A percentile compares a stretch with the other conserved stretches of the same genome.
These are phyloP conservation scores for Pantherophis alleghaniensis DNA, from an alignment of 2,797 vertebrate species.

Conservation along the genomic window DNA sequence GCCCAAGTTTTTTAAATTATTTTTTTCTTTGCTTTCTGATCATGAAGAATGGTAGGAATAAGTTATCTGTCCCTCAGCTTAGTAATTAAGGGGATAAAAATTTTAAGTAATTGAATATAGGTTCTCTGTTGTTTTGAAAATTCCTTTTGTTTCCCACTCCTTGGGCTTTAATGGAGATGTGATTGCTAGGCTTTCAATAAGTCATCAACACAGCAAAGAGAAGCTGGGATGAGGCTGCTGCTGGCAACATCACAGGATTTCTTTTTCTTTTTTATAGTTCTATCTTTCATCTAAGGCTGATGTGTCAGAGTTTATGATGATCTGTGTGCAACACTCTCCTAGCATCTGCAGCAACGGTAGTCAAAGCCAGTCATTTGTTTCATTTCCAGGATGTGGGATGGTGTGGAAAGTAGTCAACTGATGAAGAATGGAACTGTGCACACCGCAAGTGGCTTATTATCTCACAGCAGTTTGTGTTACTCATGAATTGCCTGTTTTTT, in stretches of 20 bases:
- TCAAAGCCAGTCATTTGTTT: background rate
- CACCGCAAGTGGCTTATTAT: background rate
- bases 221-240: background rate
- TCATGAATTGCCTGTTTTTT: background rate
- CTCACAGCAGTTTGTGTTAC: constrained; percentile 6
- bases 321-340: background rate
- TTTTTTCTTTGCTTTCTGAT: background rate
- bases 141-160: rapidly evolving
- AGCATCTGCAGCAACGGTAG: background rate
- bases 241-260: background rate
- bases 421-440: background rate
- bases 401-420: background rate
- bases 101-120: background rate
- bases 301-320: constrained; percentile 2
- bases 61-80: background rate
- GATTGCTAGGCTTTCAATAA: background rate
- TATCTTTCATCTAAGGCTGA: background rate
- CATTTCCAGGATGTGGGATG: background rate
- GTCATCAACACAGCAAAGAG: constrained; percentile 7
- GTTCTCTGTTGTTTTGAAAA: background rate
- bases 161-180: background rate
- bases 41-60: background rate
- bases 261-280: background rate
- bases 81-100: background rate
- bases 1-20: background rate